Conservation (phyloP, 2,888 invertebrate species). For the Drosophila infuscata region DNA sequence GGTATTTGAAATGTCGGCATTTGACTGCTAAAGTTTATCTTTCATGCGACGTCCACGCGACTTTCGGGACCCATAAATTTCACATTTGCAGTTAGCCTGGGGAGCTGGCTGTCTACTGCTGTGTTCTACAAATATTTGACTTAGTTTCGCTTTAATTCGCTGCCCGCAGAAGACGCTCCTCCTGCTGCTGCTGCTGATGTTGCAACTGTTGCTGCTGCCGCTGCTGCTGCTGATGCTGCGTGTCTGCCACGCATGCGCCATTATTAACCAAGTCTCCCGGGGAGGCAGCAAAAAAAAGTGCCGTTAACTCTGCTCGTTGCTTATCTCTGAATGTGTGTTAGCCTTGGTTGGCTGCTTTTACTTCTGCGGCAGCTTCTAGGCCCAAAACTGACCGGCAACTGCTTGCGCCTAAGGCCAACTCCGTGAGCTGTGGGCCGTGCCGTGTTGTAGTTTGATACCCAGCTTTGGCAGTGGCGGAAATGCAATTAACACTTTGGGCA, state of each 20-base stretch:
- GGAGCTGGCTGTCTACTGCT: slow-evolving; percentile 36
- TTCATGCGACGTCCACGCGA: slow-evolving; percentile 59
- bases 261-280: slow-evolving; percentile 39
- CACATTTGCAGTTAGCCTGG: slow-evolving; percentile 66
- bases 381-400: slow-evolving; percentile 32
- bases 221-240: slow-evolving; percentile 47
- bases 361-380: slow-evolving; percentile 37
- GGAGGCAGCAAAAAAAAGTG: slow-evolving; percentile 32
- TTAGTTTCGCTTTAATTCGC: slow-evolving; percentile 64
- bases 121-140: slow-evolving; percentile 77
- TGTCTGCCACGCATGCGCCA: slow-evolving; percentile 76
- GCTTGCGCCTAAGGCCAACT: slow-evolving; percentile 65
- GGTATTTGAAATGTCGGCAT: slow-evolving; percentile 10
- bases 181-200: slow-evolving; percentile 2
- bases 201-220: slow-evolving; percentile 16
- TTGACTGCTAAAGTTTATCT: background rate
- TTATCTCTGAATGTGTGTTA: slow-evolving; percentile 66
- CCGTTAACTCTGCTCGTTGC: slow-evolving; percentile 63
- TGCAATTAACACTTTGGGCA: slow-evolving; percentile 80
- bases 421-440: slow-evolving; percentile 76
- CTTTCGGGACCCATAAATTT: slow-evolving; percentile 75
- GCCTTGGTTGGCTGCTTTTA: slow-evolving; percentile 41
- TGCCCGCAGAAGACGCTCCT: slow-evolving; percentile 21
- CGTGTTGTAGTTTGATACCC: slow-evolving; percentile 53
- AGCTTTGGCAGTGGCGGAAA: slow-evolving; percentile 60